Evolutionary conservation across 2,888 invertebrate genomes (phyloP), one percentile per base, ranked within the genome.

Genomic region (Athalia cordata): DNA sequence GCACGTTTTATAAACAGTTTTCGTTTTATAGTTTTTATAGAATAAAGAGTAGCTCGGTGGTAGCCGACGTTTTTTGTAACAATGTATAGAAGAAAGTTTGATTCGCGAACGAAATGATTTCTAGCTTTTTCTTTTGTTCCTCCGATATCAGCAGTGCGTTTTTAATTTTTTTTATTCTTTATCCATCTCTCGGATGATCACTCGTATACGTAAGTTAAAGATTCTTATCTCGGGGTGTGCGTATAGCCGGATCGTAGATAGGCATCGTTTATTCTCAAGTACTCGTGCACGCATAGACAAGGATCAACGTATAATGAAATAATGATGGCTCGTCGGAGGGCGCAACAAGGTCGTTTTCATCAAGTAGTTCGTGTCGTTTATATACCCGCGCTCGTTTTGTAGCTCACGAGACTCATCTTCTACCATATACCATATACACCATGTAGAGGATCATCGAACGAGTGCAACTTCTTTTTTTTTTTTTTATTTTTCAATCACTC

Each of bases 311-410:
- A 29, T 29, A 75, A 75, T 61, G 75, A 64, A 75, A 50, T 75
- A 75, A 75, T 75, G 75, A 75, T 50, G 75, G 75, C 50, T 45
- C 43, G 62, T 62, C 62, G 50, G 75, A 75, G 75, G 75, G 64
- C 50, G 29, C 29, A 62, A 75, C 75, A 64, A 75, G 75, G 75
- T 75, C 75, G 62, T 45, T 62, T 75, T 50, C 50, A 75, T 75
- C 50, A 62, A 61, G 62, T 29, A 29, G 8, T 11, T 75, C 49
- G 45, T 29, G 59, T 59, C 59, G 59, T 43, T 72, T 43, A 3
- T 6, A n/a, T 68, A 72, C 72, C 47, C 43, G 49, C 13, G 29
- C 29, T 15, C 62, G 29, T 62, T n/a, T n/a, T 4, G 55, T n/a
- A 47, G 13, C 15, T 57, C 55, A 8, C 5, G 55, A 57, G 43